Conservation (phyloP, 2,888 invertebrate species). For the Trilocha varians region DNA sequence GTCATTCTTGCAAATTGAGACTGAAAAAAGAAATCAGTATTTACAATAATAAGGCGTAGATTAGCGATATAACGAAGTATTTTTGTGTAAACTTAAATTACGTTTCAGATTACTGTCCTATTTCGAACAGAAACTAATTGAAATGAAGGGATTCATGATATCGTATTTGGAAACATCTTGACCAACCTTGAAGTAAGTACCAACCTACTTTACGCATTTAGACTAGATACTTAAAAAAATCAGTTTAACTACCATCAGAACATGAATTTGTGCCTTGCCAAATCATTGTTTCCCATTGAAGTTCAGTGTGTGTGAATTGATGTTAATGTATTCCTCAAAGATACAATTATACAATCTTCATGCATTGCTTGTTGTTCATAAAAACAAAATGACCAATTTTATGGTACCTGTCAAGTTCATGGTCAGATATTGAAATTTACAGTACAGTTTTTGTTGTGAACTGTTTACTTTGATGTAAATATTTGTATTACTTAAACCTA, state of each 20-base stretch:
- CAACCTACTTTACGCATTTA: conserved; percentile 17
- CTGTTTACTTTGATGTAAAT: neutral
- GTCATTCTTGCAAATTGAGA: conserved; percentile 55
- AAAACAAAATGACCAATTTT: too few species aligned
- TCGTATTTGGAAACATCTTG: conserved; percentile 63
- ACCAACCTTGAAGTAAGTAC: conserved; percentile 71
- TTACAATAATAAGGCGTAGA: conserved; percentile 19
- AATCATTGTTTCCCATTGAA: too few species aligned
- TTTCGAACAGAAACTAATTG: conserved; percentile 34
- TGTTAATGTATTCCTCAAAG: too few species aligned
- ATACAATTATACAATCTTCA: too few species aligned
- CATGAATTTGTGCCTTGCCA: too few species aligned
- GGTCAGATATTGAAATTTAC: too few species aligned
- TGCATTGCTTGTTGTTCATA: too few species aligned
- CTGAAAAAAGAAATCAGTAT: conserved; percentile 33
- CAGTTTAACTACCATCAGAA: neutral
- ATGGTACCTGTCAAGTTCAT: too few species aligned
- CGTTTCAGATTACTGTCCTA: conserved; percentile 39
- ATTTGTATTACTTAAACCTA: neutral
- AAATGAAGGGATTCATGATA: conserved; percentile 53
- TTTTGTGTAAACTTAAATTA: conserved; percentile 10
- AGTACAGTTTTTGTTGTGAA: neutral
- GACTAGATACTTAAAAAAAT: neutral
- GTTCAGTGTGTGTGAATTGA: too few species aligned
- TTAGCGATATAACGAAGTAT: conserved; percentile 7